Evolutionary conservation across 2,888 invertebrate species (phyloP).

Genomic region (Rutpela maculata): DNA sequence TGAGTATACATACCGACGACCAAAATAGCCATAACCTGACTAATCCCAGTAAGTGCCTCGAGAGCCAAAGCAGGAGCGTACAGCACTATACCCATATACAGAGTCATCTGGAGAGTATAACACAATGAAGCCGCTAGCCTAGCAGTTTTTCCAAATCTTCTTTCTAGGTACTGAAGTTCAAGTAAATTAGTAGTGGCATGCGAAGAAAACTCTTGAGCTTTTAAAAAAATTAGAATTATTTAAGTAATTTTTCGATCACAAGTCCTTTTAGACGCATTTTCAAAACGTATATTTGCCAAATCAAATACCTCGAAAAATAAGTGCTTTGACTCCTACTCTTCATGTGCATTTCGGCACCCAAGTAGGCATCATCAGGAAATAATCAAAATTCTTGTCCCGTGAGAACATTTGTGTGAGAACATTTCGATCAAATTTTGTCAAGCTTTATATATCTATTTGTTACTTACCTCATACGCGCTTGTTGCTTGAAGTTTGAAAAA

Average conservation of each 20-base stretch:
- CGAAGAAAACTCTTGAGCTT: conserved; percentile 24
- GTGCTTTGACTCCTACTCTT: too few relatives aligned
- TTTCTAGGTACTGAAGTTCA: conserved; percentile 85
- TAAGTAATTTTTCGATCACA: too few relatives aligned
- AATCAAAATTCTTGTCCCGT: background rate
- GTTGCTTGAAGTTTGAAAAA: conserved; percentile 89
- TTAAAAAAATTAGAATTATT: too few relatives aligned
- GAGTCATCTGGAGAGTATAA: conserved; percentile 92
- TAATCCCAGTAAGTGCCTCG: conserved; percentile 89
- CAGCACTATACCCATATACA: conserved; percentile 93
- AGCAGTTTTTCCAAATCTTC: conserved; percentile 86
- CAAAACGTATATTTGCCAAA: too few relatives aligned
- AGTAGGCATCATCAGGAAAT: background rate
- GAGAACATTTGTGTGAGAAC: too few relatives aligned
- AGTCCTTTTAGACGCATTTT: too few relatives aligned
- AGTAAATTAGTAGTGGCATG: conserved; percentile 55
- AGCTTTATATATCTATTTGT: background rate
- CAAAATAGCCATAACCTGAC: conserved; percentile 83
- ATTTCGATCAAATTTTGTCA: too few relatives aligned
- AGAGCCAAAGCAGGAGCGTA: conserved; percentile 95
- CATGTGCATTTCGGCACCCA: background rate
- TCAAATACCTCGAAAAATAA: too few relatives aligned
- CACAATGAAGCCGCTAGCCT: conserved; percentile 87
- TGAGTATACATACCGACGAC: conserved; percentile 76
- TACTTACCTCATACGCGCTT: conserved; percentile 89